Conservation (phyloP, 1,140 invertebrate genomes). For the Geopemphigus sp. region DNA sequence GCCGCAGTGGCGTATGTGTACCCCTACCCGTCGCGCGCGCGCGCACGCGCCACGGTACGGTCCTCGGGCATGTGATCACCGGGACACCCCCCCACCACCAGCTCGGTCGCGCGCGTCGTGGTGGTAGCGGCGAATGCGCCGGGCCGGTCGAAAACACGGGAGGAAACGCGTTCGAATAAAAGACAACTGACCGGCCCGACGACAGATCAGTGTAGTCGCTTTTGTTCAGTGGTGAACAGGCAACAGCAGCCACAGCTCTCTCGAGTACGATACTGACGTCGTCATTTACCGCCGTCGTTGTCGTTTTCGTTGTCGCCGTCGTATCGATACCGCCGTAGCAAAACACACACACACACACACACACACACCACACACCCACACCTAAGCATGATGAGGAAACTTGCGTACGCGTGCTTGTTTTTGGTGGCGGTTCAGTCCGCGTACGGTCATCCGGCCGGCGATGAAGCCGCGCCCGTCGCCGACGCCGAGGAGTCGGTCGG, state of each 20-base stretch:
- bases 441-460: slow-evolving; percentile 20
- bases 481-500: slow-evolving; percentile 50
- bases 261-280: too few relatives aligned
- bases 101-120: not conserved
- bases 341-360: too few relatives aligned
- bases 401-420: slow-evolving; percentile 8
- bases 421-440: slow-evolving; percentile 7
- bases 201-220: slow-evolving; percentile 37
- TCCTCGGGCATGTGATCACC: too few relatives aligned
- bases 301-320: not conserved
- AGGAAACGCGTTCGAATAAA: slow-evolving; percentile 38
- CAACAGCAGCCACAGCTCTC: not conserved
- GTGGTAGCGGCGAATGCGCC: too few relatives aligned
- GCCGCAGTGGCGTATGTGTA: not conserved
- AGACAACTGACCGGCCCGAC: slow-evolving; percentile 15
- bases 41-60: not conserved
- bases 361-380: not conserved
- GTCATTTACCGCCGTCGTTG: not conserved
- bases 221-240: slow-evolving; percentile 37
- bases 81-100: too few relatives aligned
- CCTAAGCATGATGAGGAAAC: not conserved
- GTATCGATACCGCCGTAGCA: not conserved
- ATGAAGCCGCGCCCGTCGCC: not conserved
- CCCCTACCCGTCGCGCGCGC: slow-evolving; percentile 7
- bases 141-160: too few relatives aligned